These are phyloP conservation scores for Uloborus diversus DNA, from an alignment of 1,140 invertebrate genomes.

Conservation along the genomic window DNA sequence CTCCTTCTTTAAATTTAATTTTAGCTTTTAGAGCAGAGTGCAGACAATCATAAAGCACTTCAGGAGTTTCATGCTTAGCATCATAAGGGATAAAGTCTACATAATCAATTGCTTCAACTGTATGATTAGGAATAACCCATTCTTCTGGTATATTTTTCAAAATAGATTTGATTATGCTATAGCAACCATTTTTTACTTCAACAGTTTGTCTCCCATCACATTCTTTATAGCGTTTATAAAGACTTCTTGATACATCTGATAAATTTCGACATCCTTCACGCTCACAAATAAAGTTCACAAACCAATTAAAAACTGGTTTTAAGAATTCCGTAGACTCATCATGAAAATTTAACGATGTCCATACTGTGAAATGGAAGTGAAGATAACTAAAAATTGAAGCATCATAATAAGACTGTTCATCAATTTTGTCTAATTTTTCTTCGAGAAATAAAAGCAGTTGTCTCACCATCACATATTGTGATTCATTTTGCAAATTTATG, in stretches of 20 bases:
- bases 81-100: constrained; percentile 34
- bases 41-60: not conserved
- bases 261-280: constrained; percentile 27
- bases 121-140: constrained; percentile 30
- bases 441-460: constrained; percentile 8
- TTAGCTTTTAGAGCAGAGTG: too few relatives aligned
- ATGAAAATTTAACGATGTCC: not conserved
- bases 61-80: not conserved
- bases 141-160: constrained; percentile 15
- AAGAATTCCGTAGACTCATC: not conserved
- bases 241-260: constrained; percentile 1
- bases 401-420: not conserved
- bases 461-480: not conserved
- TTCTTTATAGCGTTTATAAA: constrained; percentile 28
- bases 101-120: constrained; percentile 64
- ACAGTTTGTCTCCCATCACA: constrained; percentile 34
- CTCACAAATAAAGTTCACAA: constrained; percentile 20
- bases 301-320: constrained; percentile 27
- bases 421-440: constrained; percentile 20
- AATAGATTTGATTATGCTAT: constrained; percentile 25
- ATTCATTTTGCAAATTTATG: not conserved
- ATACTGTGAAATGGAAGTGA: not conserved
- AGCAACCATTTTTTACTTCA: constrained; percentile 33
- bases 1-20: too few relatives aligned
- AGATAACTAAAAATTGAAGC: not conserved